Conservation (phyloP, 2,113 vertebrate species). For the Bothrops jararaca region DNA sequence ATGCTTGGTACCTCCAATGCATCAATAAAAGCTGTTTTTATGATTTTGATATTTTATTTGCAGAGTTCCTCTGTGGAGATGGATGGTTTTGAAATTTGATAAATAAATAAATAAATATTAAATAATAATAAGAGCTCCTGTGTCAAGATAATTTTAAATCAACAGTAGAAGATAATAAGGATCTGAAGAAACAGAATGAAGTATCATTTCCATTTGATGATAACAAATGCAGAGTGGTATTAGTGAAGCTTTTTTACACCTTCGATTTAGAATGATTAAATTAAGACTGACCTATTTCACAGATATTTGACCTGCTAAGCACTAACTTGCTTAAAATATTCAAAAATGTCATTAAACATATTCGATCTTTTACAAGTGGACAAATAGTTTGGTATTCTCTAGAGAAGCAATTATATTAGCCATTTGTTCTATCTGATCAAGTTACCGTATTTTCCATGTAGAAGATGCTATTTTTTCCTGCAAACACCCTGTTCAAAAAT, state of each 20-base stretch:
- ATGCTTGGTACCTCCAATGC: not conserved
- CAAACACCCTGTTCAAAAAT: too few species aligned
- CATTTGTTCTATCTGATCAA: not conserved
- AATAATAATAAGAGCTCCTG: not conserved
- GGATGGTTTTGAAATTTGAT: not conserved
- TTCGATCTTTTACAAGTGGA: not conserved
- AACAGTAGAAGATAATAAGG: not conserved
- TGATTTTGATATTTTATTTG: not conserved
- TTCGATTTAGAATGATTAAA: not conserved
- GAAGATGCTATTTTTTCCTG: too few species aligned
- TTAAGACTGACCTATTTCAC: not conserved
- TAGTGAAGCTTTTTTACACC: not conserved
- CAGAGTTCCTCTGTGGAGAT: not conserved
- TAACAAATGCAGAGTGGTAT: not conserved
- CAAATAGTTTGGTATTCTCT: not conserved
- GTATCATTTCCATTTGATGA: not conserved
- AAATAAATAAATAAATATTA: not conserved
- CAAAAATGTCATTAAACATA: not conserved
- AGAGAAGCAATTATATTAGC: not conserved
- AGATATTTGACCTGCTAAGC: not conserved
- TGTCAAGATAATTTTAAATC: not conserved
- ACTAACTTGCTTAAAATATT: not conserved
- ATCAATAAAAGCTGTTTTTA: not conserved
- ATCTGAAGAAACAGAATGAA: not conserved
- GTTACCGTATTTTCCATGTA: too few species aligned